phyloP scores from a whole-genome alignment of 1,140 invertebrate genomes.

The Aethina tumida region DNA sequence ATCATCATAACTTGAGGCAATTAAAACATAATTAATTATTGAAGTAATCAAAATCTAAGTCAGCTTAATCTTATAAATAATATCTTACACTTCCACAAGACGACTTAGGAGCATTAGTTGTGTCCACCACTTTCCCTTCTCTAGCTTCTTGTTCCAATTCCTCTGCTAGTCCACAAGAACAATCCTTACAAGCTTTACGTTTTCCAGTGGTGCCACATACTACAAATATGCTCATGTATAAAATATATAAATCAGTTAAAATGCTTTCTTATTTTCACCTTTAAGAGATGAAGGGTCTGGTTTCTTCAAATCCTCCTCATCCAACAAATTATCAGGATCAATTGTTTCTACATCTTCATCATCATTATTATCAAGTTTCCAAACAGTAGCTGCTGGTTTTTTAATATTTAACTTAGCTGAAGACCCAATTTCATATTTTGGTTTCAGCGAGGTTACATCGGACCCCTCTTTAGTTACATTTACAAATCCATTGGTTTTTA shows the following conservation, averaged over 20 bases:
- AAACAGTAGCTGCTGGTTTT: slow-evolving; percentile 45
- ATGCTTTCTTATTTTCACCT: too few relatives aligned
- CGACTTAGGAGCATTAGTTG: slow-evolving; percentile 60
- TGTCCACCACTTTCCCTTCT: slow-evolving; percentile 31
- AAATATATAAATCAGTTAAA: slow-evolving; percentile 15
- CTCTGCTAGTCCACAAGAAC: slow-evolving; percentile 93
- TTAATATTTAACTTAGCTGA: slow-evolving; percentile 38
- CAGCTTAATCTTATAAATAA: too few relatives aligned
- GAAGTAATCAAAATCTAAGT: too few relatives aligned
- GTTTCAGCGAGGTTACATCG: slow-evolving; percentile 47
- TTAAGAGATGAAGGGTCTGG: slow-evolving; percentile 69
- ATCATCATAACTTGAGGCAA: too few relatives aligned
- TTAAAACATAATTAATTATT: too few relatives aligned
- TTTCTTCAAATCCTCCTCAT: slow-evolving; percentile 81
- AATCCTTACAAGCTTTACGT: slow-evolving; percentile 96
- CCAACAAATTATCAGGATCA: slow-evolving; percentile 76
- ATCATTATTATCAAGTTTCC: slow-evolving; percentile 53
- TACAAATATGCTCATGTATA: slow-evolving; percentile 41
- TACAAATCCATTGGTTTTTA: slow-evolving; percentile 56
- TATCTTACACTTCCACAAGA: slow-evolving; percentile 91
- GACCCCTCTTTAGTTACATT: slow-evolving; percentile 38
- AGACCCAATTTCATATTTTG: slow-evolving; percentile 55
- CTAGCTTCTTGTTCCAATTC: slow-evolving; percentile 63
- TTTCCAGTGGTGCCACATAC: slow-evolving; percentile 87
- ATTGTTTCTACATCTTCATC: slow-evolving; percentile 74